Evolutionary conservation across 2,797 vertebrate species (phyloP), one percentile per base, ranked within the genome.

Genomic region (Decapterus maruadsi): DNA sequence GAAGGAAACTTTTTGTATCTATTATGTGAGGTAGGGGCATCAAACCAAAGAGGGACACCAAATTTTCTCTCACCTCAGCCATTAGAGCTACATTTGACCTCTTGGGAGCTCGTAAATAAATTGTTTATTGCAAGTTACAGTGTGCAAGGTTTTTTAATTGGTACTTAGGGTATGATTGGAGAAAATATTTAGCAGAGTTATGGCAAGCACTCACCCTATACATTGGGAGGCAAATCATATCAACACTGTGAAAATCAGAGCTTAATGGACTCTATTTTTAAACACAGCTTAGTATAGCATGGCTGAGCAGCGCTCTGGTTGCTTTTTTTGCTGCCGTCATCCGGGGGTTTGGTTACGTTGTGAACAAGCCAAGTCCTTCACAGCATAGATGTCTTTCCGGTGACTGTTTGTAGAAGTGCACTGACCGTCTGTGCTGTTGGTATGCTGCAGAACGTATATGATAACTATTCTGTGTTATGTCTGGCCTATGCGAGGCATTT

Each of bases 1-100:
- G 45, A 46, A 19, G 42, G 6, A 46, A 46, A 16, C 43, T 46
- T 17, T 45, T 14, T 13, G 3, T 5, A 45, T 45, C 4, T 45
- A 16, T 17, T 45, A 1, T 5, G 45, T 46, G 45, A 46, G 45
- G 45, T 12, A 19, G 45, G 2, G 17, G 14, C 16, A 7, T 46
- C 2, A 16, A 7, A 46, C 6, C 45, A 46, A 11, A 40, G 8
- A 38, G 40, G 11, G 40, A 3, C 40, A 11, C 8, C 83, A 68
- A 91, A 94, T 92, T 94, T 89, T 90, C 92, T 51, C 87, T 84
- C 89, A 89, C 88, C 87, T 91, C 81, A 84, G 17, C 86, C 51
- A 26, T 17, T 34, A 74, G 85, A 90, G 48, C 53, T 73, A 95
- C 94, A 93, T 46, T 6, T 46, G 43, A 17, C 43, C 7, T 46